Evolutionary conservation across 2,888 invertebrate species (phyloP).

Genomic region (Ochropleura leucogaster): DNA sequence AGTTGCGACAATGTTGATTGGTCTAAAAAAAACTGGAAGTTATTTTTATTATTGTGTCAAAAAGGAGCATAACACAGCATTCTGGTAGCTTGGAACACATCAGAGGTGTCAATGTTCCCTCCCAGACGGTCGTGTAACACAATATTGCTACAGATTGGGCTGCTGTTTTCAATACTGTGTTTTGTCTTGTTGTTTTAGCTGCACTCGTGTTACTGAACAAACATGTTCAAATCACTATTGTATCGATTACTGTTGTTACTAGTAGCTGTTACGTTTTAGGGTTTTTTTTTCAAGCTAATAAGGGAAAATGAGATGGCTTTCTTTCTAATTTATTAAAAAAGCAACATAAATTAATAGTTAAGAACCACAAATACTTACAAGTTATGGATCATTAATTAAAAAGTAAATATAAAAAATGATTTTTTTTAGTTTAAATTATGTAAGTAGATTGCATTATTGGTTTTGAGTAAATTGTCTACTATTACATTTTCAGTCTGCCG

Average conservation of each 20-base stretch:
- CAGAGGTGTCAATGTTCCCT: conserved; percentile 57
- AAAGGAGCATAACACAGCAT: conserved; percentile 34
- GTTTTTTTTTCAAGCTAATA: background rate
- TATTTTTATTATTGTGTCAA: conserved; percentile 24
- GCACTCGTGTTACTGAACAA: conserved; percentile 62
- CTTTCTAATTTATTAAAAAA: background rate
- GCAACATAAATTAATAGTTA: no score
- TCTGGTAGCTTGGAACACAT: conserved; percentile 37
- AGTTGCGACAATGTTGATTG: background rate
- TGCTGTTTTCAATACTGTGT: conserved; percentile 71
- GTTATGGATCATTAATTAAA: no score
- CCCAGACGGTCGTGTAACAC: conserved; percentile 62
- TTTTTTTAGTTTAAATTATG: no score
- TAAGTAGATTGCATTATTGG: no score
- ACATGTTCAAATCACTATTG: conserved; percentile 45
- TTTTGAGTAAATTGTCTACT: no score
- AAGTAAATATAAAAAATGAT: no score
- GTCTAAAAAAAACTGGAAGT: background rate
- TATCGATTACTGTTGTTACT: conserved; percentile 56
- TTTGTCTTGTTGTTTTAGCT: conserved; percentile 68
- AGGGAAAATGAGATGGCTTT: no score
- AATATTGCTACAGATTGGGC: conserved; percentile 62
- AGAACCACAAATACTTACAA: no score
- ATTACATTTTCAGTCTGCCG: no score
- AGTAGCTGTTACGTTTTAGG: conserved; percentile 27